Percentiles rank a stretch among this genome's conserved stretches.
Evolutionary conservation across 2,113 vertebrate species (phyloP).

Genomic region (Coracopsis vasa): DNA sequence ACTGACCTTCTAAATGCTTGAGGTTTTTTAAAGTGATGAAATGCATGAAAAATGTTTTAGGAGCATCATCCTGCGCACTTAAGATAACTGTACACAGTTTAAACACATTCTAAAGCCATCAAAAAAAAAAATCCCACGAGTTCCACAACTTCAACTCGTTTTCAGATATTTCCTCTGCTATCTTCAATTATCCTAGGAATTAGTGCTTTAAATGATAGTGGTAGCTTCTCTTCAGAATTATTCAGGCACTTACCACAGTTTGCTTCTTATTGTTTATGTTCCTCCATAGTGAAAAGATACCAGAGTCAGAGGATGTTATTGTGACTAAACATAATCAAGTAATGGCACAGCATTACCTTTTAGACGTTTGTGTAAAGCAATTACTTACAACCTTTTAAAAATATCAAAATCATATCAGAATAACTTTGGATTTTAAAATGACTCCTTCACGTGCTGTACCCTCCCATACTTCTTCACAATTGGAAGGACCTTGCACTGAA

Average conservation of each 20-base stretch:
- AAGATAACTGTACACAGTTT: neutral
- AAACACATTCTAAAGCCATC: neutral
- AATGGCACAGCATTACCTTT: neutral
- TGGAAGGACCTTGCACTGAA: neutral
- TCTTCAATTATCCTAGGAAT: neutral
- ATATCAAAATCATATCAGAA: neutral
- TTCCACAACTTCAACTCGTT: neutral
- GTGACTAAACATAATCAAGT: neutral
- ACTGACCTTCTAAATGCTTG: neutral
- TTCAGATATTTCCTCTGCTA: neutral
- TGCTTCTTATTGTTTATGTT: neutral
- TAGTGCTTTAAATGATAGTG: neutral
- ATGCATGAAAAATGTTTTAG: slow-evolving; percentile 8
- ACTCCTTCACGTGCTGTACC: neutral
- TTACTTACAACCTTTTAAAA: neutral
- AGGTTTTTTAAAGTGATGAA: neutral
- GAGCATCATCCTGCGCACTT: neutral
- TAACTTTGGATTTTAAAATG: neutral
- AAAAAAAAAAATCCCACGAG: neutral
- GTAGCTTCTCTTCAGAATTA: neutral
- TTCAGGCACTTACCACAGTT: neutral
- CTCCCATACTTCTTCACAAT: neutral
- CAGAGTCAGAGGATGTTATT: neutral
- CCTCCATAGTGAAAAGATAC: neutral
- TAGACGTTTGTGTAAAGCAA: neutral